phyloP scores from a whole-genome alignment of 2,888 invertebrate species.

The Caenorhabditis sp. region DNA sequence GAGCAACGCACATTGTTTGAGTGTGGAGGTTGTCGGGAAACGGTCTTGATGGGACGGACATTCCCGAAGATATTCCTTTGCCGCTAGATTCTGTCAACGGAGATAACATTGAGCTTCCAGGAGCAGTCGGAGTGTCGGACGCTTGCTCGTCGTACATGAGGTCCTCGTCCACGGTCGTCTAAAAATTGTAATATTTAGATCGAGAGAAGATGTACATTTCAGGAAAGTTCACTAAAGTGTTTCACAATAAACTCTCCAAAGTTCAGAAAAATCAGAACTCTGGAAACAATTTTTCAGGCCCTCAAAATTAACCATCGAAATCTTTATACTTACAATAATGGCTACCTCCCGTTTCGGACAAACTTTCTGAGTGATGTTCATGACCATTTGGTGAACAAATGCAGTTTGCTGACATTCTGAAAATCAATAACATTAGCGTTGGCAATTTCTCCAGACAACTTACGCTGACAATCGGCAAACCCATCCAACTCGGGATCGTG shows the following conservation, averaged over 20 bases:
- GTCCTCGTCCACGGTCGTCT: slow-evolving; percentile 66
- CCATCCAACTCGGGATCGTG: slow-evolving; percentile 84
- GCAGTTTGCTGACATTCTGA: slow-evolving; percentile 91
- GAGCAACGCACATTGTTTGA: slow-evolving; percentile 55
- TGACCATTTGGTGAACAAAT: slow-evolving; percentile 90
- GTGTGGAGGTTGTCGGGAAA: slow-evolving; percentile 30
- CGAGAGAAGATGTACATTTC: too few relatives aligned
- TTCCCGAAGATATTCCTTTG: slow-evolving; percentile 54
- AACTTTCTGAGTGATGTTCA: slow-evolving; percentile 83
- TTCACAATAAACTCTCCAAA: too few relatives aligned
- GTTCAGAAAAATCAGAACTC: too few relatives aligned
- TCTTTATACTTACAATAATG: slow-evolving; percentile 71
- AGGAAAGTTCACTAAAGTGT: too few relatives aligned
- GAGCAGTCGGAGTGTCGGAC: slow-evolving; percentile 41
- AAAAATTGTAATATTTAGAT: background rate
- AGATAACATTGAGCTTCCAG: slow-evolving; percentile 64
- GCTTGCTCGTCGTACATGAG: slow-evolving; percentile 63
- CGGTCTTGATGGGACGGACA: slow-evolving; percentile 37
- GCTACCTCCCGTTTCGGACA: slow-evolving; percentile 78
- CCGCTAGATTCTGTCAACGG: slow-evolving; percentile 65
- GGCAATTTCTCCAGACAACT: too few relatives aligned
- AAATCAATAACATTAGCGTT: slow-evolving; percentile 3
- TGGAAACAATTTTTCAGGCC: too few relatives aligned
- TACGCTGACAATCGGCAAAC: slow-evolving; percentile 88
- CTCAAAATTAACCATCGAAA: too few relatives aligned